Evolutionary conservation across 2,797 vertebrate genomes (phyloP).

Genomic region (Melanotaenia maccullochi): DNA sequence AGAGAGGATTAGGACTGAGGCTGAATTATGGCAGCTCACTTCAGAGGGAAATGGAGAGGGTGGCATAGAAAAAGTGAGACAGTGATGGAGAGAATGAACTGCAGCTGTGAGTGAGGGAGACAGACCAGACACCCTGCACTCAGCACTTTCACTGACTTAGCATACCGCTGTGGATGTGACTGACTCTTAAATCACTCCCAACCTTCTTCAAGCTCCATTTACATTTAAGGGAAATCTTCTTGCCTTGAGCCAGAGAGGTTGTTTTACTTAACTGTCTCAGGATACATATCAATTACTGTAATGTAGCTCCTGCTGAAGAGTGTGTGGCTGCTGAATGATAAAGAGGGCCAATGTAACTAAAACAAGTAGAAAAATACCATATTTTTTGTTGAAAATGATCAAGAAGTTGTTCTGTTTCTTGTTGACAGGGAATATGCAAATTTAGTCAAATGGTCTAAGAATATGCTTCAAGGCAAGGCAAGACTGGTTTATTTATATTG

Average conservation of each 20-base stretch:
- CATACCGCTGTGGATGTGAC: constrained; percentile 69
- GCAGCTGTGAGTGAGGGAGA: constrained; percentile 42
- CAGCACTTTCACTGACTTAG: constrained; percentile 77
- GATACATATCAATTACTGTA: constrained; percentile 74
- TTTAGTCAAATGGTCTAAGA: neutral
- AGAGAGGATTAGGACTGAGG: constrained; percentile 68
- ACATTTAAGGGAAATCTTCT: constrained; percentile 76
- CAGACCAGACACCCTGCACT: constrained; percentile 62
- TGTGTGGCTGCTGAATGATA: constrained; percentile 37
- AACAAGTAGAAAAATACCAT: neutral
- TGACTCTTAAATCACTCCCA: constrained; percentile 78
- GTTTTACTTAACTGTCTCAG: constrained; percentile 76
- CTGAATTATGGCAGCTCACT: constrained; percentile 71
- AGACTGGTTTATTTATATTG: neutral
- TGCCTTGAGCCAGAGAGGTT: constrained; percentile 66
- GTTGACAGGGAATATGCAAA: neutral
- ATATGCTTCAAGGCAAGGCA: neutral
- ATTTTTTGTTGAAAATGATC: neutral
- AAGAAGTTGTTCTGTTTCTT: neutral
- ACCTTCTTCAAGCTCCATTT: constrained; percentile 67
- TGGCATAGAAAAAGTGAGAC: constrained; percentile 44
- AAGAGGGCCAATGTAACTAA: constrained; percentile 13
- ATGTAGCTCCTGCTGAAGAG: constrained; percentile 53
- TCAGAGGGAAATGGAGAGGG: constrained; percentile 58
- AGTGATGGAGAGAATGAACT: constrained; percentile 48